Conservation (phyloP, 1,140 invertebrate species). For the Akabosia matsudoensis region DNA sequence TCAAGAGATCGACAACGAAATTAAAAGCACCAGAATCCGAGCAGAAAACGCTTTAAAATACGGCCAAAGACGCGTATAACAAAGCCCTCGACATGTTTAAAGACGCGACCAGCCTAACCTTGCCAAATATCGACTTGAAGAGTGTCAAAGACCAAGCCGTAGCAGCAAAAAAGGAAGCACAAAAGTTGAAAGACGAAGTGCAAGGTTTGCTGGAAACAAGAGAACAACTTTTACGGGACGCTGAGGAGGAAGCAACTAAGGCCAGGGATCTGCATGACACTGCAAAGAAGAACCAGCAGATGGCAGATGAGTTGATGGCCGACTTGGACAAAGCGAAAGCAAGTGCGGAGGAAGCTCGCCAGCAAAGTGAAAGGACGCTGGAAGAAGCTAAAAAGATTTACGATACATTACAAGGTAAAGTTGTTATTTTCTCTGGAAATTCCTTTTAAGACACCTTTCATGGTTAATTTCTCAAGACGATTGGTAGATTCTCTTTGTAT, state of each 20-base stretch:
- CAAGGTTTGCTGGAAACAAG: slow-evolving; percentile 62
- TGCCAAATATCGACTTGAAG: slow-evolving; percentile 70
- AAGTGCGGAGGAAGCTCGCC: slow-evolving; percentile 74
- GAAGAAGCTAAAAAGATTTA: slow-evolving; percentile 82
- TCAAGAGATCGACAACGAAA: slow-evolving; percentile 40
- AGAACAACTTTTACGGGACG: slow-evolving; percentile 58
- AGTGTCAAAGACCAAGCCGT: slow-evolving; percentile 59
- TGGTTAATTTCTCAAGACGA: background rate
- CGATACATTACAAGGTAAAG: slow-evolving; percentile 71
- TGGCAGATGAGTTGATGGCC: slow-evolving; percentile 62
- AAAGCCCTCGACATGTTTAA: slow-evolving; percentile 73
- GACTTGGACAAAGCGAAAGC: slow-evolving; percentile 68
- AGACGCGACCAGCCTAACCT: slow-evolving; percentile 67
- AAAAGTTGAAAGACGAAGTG: slow-evolving; percentile 64
- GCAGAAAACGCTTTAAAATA: slow-evolving; percentile 68
- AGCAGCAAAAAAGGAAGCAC: slow-evolving; percentile 47
- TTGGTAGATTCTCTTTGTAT: background rate
- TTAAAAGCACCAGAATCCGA: slow-evolving; percentile 27
- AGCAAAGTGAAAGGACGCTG: slow-evolving; percentile 76
- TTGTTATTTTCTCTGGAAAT: background rate
- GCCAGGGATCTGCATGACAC: slow-evolving; percentile 56
- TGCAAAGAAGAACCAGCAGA: slow-evolving; percentile 60
- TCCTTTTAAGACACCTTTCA: slow-evolving; percentile 13
- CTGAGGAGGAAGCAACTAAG: slow-evolving; percentile 59
- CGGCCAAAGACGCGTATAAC: slow-evolving; percentile 70